These are phyloP conservation scores for Erythrocercus mccallii DNA, from an alignment of 2,113 vertebrate genomes.

Conservation along the genomic window DNA sequence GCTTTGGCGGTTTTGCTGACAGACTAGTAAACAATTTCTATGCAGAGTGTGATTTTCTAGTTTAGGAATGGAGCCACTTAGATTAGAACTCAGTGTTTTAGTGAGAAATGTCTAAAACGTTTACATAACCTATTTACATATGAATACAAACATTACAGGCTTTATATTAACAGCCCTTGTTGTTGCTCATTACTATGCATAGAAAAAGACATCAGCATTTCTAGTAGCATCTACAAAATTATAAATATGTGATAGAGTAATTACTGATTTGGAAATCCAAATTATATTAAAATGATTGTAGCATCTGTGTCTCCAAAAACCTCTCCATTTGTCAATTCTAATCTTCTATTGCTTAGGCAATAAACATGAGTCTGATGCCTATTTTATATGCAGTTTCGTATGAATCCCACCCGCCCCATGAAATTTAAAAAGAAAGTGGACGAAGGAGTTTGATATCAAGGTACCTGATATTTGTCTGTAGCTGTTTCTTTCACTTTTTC, in stretches of 20 bases:
- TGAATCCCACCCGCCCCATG: background rate
- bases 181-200: slow-evolving; percentile 65
- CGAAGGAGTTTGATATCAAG: background rate
- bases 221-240: slow-evolving; percentile 67
- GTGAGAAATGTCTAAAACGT: slow-evolving; percentile 64
- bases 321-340: slow-evolving; percentile 67
- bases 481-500: background rate
- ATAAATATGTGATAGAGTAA: slow-evolving; percentile 70
- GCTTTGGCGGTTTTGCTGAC: slow-evolving; percentile 30
- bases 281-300: slow-evolving; percentile 70
- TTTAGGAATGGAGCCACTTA: slow-evolving; percentile 59
- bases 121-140: slow-evolving; percentile 69
- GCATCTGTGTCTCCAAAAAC: slow-evolving; percentile 68
- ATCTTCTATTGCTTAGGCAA: slow-evolving; percentile 57
- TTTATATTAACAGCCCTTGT: slow-evolving; percentile 68
- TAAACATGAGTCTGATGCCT: slow-evolving; percentile 54
- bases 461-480: background rate
- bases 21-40: slow-evolving; percentile 48
- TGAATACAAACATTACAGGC: slow-evolving; percentile 65
- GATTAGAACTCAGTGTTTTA: slow-evolving; percentile 59
- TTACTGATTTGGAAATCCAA: slow-evolving; percentile 71
- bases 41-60: slow-evolving; percentile 39
- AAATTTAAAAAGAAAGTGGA: background rate
- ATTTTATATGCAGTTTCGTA: background rate
- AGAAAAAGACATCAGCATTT: slow-evolving; percentile 65